Conservation (phyloP, 2,797 vertebrate genomes). For the Propithecus perrieri region DNA sequence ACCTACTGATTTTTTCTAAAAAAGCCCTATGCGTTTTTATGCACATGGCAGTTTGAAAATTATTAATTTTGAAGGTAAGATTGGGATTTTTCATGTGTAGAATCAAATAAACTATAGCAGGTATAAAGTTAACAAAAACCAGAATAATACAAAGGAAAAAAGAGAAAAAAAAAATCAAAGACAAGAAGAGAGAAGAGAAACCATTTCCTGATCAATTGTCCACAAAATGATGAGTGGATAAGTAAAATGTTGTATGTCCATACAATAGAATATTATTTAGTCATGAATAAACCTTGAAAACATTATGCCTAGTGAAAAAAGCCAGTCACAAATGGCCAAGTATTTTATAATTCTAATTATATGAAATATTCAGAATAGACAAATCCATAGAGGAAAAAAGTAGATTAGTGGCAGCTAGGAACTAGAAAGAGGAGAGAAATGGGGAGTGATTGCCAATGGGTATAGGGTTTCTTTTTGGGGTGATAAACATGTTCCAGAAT, state of each 20-base stretch:
- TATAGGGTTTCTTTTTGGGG: neutral
- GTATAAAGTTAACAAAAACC: neutral
- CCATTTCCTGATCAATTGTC: neutral
- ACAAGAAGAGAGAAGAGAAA: neutral
- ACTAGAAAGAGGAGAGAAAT: neutral
- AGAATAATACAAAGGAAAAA: neutral
- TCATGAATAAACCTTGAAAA: neutral
- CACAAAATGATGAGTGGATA: neutral
- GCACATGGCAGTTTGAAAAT: neutral
- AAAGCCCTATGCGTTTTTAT: neutral
- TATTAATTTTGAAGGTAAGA: slow-evolving; percentile 8
- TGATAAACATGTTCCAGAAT: neutral
- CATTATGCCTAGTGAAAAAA: neutral
- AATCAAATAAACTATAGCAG: neutral
- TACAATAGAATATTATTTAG: neutral
- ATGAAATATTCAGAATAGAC: neutral
- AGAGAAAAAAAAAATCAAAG: neutral
- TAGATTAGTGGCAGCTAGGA: neutral
- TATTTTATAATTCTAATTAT: neutral
- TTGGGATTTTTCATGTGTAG: neutral
- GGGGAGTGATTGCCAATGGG: neutral
- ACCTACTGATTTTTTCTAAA: neutral
- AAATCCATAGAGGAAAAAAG: neutral
- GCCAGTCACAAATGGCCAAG: neutral
- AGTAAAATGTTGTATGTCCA: neutral